A percentile compares a stretch with the other conserved stretches of the same genome.
These are phyloP conservation scores for Perizoma affinitatum DNA, from an alignment of 2,888 invertebrate genomes.

Conservation along the genomic window DNA sequence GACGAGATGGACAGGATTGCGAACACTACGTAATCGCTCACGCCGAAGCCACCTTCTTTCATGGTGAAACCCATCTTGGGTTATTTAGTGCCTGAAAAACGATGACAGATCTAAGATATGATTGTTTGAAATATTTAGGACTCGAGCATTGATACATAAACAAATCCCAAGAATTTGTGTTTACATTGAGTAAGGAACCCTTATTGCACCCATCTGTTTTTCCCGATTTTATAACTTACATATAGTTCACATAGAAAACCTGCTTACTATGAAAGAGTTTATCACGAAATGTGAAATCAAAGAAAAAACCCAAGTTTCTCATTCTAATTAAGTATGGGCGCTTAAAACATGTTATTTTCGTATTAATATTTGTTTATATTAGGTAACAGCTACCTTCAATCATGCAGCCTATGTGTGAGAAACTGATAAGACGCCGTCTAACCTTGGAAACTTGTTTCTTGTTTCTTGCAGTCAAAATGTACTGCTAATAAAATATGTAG, in stretches of 20 bases:
- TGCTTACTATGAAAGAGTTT: no score
- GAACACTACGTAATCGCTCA: slow-evolving; percentile 87
- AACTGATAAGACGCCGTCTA: slow-evolving; percentile 6
- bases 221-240: no score
- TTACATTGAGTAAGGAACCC: no score
- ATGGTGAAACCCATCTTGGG: slow-evolving; percentile 68
- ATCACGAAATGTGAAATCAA: no score
- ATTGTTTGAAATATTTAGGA: no score
- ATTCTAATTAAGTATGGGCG: no score
- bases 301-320: no score
- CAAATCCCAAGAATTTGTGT: no score
- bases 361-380: no score
- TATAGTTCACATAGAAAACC: no score
- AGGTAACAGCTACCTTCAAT: slow-evolving; percentile 1
- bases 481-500: neutral
- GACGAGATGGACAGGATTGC: slow-evolving; percentile 87
- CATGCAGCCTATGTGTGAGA: slow-evolving; percentile 6
- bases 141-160: no score
- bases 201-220: neutral
- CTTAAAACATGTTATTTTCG: no score
- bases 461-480: slow-evolving; percentile 22
- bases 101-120: neutral
- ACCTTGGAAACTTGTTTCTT: slow-evolving; percentile 39
- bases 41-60: slow-evolving; percentile 69
- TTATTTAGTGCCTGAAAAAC: slow-evolving; percentile 29